A percentile compares a stretch with the other conserved stretches of the same genome.
Evolutionary conservation across 2,888 invertebrate species (phyloP).

Genomic region (Mesorhabditis spiculigera): DNA sequence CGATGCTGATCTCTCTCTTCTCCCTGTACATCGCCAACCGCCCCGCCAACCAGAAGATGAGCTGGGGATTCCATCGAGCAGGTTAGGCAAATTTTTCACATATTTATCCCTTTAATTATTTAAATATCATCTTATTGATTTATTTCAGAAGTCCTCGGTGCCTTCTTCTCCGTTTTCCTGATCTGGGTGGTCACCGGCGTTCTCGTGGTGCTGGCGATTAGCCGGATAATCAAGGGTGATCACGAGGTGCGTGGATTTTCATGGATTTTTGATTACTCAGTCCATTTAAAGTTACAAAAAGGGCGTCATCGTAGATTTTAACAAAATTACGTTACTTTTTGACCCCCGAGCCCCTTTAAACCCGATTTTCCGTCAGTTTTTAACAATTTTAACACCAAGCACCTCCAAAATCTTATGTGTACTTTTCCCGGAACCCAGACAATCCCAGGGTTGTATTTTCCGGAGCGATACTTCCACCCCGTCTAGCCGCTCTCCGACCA

Average conservation of each 20-base stretch:
- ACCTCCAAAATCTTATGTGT: too few species aligned
- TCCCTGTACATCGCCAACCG: constrained; percentile 81
- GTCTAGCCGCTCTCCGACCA: too few species aligned
- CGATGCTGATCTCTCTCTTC: constrained; percentile 97
- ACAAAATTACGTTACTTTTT: background rate
- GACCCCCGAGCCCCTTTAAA: background rate
- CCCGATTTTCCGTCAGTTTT: too few species aligned
- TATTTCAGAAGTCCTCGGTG: constrained; percentile 85
- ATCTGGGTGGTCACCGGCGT: constrained; percentile 98
- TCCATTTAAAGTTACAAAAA: too few species aligned
- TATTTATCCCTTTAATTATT: too few species aligned
- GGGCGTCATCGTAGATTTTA: too few species aligned
- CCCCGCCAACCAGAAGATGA: constrained; percentile 81
- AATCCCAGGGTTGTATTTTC: too few species aligned
- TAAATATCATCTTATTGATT: too few species aligned
- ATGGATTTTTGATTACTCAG: too few species aligned
- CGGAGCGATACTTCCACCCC: too few species aligned
- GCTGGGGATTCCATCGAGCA: constrained; percentile 88
- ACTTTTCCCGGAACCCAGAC: too few species aligned
- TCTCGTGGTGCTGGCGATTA: constrained; percentile 85
- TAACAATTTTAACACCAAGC: too few species aligned
- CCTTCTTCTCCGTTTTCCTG: constrained; percentile 86
- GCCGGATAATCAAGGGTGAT: constrained; percentile 75
- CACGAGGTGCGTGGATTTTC: constrained; percentile 67
- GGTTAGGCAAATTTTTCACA: constrained; percentile 64